phyloP scores from a whole-genome alignment of 1,140 invertebrate genomes.

The Zaprionus camerounensis region DNA sequence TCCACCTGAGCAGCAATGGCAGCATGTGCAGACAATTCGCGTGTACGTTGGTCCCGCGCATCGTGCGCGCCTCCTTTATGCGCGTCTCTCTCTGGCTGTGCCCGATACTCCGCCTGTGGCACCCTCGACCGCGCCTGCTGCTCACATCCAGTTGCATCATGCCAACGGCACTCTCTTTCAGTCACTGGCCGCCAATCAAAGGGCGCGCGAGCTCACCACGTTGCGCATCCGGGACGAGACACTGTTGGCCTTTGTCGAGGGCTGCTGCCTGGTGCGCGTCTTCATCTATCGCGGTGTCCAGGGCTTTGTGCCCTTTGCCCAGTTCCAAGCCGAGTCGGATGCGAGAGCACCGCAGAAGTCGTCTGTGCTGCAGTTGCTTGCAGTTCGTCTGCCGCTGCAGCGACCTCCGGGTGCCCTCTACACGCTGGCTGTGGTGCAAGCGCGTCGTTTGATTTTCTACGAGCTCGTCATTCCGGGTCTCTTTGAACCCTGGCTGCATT shows the following conservation, averaged over 20 bases:
- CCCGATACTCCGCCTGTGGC: slow-evolving; percentile 20
- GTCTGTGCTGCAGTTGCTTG: slow-evolving; percentile 44
- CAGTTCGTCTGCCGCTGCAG: slow-evolving; percentile 42
- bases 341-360: slow-evolving; percentile 11
- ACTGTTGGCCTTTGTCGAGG: slow-evolving; percentile 72
- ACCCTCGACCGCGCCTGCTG: slow-evolving; percentile 51
- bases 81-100: slow-evolving; percentile 43
- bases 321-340: slow-evolving; percentile 31
- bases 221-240: slow-evolving; percentile 71
- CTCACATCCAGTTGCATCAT: slow-evolving; percentile 62
- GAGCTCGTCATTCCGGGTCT: slow-evolving; percentile 56
- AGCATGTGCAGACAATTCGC: slow-evolving; percentile 51
- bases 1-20: background rate
- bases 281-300: slow-evolving; percentile 72
- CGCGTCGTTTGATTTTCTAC: slow-evolving; percentile 50
- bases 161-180: slow-evolving; percentile 73
- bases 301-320: slow-evolving; percentile 69
- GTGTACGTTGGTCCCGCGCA: slow-evolving; percentile 42
- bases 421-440: slow-evolving; percentile 50
- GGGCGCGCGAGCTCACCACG: slow-evolving; percentile 55
- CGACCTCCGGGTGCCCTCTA: slow-evolving; percentile 48
- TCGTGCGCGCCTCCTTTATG: slow-evolving; percentile 47
- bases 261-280: slow-evolving; percentile 62
- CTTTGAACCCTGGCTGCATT: slow-evolving; percentile 64
- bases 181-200: slow-evolving; percentile 51